phyloP scores from a whole-genome alignment of 2,888 invertebrate species.

The Parapristionchus giblindavisi region DNA sequence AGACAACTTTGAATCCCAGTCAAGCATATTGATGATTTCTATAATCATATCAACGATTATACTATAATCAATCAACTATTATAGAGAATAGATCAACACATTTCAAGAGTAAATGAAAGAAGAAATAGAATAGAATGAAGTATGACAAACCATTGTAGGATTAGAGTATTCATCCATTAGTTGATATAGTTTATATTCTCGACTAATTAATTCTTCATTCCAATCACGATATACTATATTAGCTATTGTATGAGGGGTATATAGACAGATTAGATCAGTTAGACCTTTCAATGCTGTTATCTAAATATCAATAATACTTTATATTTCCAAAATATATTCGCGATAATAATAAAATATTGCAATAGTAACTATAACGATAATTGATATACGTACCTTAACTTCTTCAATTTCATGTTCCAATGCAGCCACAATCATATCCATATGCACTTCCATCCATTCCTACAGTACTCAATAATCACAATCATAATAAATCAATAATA shows the following conservation, averaged over 20 bases:
- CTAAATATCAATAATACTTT: not conserved
- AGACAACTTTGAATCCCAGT: not conserved
- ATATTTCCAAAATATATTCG: not conserved
- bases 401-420: not conserved
- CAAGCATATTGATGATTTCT: slow-evolving; percentile 1
- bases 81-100: not conserved
- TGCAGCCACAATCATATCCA: slow-evolving; percentile 9
- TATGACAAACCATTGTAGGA: slow-evolving; percentile 11
- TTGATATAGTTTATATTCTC: not conserved
- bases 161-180: slow-evolving; percentile 12
- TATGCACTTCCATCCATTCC: slow-evolving; percentile 5
- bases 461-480: not conserved
- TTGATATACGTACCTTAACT: not conserved
- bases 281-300: not conserved
- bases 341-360: not conserved
- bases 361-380: no score
- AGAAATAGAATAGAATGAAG: not conserved
- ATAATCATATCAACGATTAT: not conserved
- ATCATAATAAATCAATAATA: not conserved
- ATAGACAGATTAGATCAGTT: slow-evolving; percentile 1
- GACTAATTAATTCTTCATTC: slow-evolving; percentile 12
- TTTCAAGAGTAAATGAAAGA: not conserved
- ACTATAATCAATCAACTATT: not conserved
- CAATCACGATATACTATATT: slow-evolving; percentile 10
- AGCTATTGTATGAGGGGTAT: not conserved